phyloP scores from a whole-genome alignment of 1,140 invertebrate genomes.

The Saxidomus purpurata region DNA sequence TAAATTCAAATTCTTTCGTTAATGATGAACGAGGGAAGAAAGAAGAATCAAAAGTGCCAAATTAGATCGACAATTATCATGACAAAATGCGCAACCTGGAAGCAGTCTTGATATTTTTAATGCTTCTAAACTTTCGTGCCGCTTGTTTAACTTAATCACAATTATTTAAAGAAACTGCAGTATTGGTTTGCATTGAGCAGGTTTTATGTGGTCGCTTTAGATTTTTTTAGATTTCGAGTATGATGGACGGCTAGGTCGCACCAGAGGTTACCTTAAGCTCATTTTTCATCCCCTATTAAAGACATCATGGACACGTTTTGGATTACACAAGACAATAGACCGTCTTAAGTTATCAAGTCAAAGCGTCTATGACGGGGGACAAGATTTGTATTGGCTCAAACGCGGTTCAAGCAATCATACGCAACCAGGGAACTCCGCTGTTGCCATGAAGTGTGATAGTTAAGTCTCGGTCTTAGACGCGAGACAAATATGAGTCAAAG shows the following conservation, averaged over 20 bases:
- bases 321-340: constrained; percentile 64
- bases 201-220: constrained; percentile 49
- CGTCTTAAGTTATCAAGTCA: constrained; percentile 27
- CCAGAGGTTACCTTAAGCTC: constrained; percentile 40
- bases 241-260: constrained; percentile 53
- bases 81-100: neutral
- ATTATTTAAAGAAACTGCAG: constrained; percentile 24
- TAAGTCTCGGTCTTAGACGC: neutral
- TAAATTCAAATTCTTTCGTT: neutral
- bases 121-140: neutral
- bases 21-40: neutral
- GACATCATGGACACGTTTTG: constrained; percentile 59
- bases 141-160: constrained; percentile 24
- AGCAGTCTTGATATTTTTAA: neutral
- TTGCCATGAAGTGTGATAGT: neutral
- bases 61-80: constrained; percentile 16
- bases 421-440: constrained; percentile 3
- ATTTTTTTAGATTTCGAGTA: constrained; percentile 49
- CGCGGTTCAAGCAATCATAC: constrained; percentile 37
- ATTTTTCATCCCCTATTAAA: constrained; percentile 68
- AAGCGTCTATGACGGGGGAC: constrained; percentile 3
- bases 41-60: neutral
- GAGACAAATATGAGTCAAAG: constrained; percentile 19
- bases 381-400: constrained; percentile 43
- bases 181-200: constrained; percentile 43